phyloP scores from a whole-genome alignment of 2,113 vertebrate genomes.

The Rostratula benghalensis region DNA sequence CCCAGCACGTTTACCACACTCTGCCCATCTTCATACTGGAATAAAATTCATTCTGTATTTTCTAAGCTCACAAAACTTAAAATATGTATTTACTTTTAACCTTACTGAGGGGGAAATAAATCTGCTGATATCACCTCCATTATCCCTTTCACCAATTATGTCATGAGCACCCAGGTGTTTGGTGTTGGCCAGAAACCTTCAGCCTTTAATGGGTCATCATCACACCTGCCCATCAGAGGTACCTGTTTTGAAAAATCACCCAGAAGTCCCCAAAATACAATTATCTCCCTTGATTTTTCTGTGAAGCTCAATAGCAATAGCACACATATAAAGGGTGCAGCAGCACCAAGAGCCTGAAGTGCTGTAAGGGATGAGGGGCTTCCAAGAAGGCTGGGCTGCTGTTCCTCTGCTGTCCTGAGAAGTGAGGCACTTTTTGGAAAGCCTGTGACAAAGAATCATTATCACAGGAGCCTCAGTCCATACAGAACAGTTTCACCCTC shows the following conservation, averaged over 20 bases:
- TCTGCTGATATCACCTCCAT: not conserved
- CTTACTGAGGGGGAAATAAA: not conserved
- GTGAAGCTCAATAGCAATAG: not conserved
- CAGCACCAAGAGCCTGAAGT: not conserved
- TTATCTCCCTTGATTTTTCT: too few relatives aligned
- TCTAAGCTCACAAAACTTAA: not conserved
- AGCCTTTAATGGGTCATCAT: not conserved
- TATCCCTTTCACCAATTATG: not conserved
- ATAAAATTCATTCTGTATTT: not conserved
- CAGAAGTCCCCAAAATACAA: not conserved
- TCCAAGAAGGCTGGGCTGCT: not conserved
- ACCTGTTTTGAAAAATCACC: accelerated
- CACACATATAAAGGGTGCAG: not conserved
- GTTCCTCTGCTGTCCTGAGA: too few relatives aligned
- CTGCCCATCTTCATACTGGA: not conserved
- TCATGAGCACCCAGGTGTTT: not conserved
- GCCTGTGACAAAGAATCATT: not conserved
- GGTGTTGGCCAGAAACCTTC: not conserved
- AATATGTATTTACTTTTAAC: not conserved
- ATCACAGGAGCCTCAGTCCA: too few relatives aligned
- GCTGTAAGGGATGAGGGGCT: not conserved
- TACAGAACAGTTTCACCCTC: accelerated
- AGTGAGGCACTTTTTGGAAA: accelerated
- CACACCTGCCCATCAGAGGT: not conserved
- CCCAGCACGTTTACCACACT: not conserved